phyloP scores from a whole-genome alignment of 2,888 invertebrate genomes.

The Nasonia oneida region DNA sequence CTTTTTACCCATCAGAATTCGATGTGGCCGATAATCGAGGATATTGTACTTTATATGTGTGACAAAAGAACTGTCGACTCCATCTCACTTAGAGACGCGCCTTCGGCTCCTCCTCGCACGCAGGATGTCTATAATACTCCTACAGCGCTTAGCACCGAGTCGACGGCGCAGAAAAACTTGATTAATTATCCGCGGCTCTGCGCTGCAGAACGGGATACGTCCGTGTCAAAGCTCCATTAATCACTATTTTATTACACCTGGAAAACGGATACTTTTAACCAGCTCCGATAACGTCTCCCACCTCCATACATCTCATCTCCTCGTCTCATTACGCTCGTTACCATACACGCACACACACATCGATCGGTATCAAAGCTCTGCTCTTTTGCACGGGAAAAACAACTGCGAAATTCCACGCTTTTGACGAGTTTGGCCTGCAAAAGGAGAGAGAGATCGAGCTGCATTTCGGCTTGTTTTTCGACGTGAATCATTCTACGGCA shows the following conservation, averaged over 20 bases:
- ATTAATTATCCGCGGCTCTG: slow-evolving; percentile 11
- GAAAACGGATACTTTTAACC: slow-evolving; percentile 38
- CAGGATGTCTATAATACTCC: no score
- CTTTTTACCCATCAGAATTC: no score
- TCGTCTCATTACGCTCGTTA: not conserved
- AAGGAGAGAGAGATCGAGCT: not conserved
- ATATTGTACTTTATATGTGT: no score
- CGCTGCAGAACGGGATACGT: slow-evolving; percentile 24
- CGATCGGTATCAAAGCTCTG: no score
- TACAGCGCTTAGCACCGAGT: not conserved
- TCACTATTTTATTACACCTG: slow-evolving; percentile 50
- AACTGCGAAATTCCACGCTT: no score
- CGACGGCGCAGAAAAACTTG: slow-evolving; percentile 30
- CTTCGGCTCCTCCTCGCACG: not conserved
- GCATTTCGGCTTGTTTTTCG: not conserved
- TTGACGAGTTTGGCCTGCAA: no score
- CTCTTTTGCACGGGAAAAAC: no score
- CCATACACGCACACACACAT: no score
- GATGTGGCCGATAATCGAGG: no score
- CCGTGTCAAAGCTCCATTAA: slow-evolving; percentile 41
- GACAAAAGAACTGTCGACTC: not conserved
- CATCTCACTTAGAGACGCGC: not conserved
- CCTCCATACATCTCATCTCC: not conserved
- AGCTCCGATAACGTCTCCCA: not conserved
- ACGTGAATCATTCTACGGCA: not conserved